These are phyloP conservation scores for Phthorimaea operculella DNA, from an alignment of 1,140 invertebrate genomes.

Conservation along the genomic window DNA sequence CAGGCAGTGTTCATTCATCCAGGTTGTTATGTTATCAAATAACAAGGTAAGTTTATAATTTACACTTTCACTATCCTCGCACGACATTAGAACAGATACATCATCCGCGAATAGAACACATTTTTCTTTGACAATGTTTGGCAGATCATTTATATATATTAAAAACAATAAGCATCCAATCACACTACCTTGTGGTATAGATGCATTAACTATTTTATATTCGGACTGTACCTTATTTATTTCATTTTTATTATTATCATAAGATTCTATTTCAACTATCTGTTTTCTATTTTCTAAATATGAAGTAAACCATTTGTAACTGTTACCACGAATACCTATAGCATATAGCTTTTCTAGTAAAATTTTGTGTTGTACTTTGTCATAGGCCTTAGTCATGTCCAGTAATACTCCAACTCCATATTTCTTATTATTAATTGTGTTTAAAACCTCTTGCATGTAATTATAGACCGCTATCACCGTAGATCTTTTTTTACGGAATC, in stretches of 20 bases:
- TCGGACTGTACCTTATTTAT: background rate
- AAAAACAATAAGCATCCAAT: background rate
- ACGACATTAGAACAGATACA: background rate
- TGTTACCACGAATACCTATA: background rate
- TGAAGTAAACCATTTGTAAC: background rate
- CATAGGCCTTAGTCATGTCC: constrained; percentile 1
- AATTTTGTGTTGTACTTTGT: background rate
- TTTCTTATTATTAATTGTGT: constrained; percentile 1
- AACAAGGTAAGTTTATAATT: no score
- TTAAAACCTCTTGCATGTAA: constrained; percentile 1
- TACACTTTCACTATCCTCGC: background rate
- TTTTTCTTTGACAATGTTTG: no score
- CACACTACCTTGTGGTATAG: background rate
- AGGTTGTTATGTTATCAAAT: no score
- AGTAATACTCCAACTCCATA: constrained; percentile 5
- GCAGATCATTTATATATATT: no score
- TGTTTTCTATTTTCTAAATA: background rate
- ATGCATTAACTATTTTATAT: background rate
- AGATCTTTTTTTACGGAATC: background rate
- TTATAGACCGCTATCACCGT: background rate
- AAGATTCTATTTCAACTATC: background rate
- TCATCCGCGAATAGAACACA: no score
- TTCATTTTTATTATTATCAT: background rate
- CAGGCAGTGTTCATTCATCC: no score
- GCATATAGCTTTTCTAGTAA: background rate